Evolutionary conservation across 2,888 invertebrate species (phyloP), one percentile per base, ranked within the genome.

Genomic region (Tromatobia lineatoria): DNA sequence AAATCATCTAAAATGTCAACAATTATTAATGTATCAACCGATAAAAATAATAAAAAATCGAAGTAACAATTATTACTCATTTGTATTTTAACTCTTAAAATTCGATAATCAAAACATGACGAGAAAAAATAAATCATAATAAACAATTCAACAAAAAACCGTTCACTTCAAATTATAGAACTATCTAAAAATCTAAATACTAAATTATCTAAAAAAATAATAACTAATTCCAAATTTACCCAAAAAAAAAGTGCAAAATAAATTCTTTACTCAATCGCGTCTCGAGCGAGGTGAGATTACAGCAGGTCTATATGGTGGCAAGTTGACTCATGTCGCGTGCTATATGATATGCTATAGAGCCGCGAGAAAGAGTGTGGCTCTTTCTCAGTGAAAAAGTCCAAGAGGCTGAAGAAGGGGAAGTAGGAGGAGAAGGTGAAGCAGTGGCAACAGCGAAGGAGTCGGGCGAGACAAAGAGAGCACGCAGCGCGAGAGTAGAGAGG

Each of bases 381-480:
- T 42, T 67, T 54, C 67, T 11, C 67, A 25, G 45, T n/a, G 38
- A 29, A n/a, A 23, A 42, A 70, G 34, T 61, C 67, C 42, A 23
- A 66, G 38, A 52, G 23, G 50, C 38, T 10, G 38, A 59, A 47
- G 50, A 42, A 59, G 59, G 29, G 42, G 74, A 57, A 54, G 59
- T 59, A 59, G 66, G 78, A 57, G 38, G 66, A 59, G 70, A 29
- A 59, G 69, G 64, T 18, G 78, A 29, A 66, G 70, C 38, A 7
- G 80, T 73, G 29, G 61, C n/a, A n/a, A n/a, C 13, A 52, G 57
- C n/a, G 45, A 73, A 45, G 73, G 66, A 52, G 67, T 69, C 23
- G 73, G 15, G 81, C 54, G 77, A 74, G 77, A 74, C 77, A 69
- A 77, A 74, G 77, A 73, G 77, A 73, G 67, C 34, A 69, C 54